Percentiles rank a stretch among this genome's conserved stretches.
Evolutionary conservation across 2,888 invertebrate species (phyloP).

Genomic region (Allophyes oxyacanthae): DNA sequence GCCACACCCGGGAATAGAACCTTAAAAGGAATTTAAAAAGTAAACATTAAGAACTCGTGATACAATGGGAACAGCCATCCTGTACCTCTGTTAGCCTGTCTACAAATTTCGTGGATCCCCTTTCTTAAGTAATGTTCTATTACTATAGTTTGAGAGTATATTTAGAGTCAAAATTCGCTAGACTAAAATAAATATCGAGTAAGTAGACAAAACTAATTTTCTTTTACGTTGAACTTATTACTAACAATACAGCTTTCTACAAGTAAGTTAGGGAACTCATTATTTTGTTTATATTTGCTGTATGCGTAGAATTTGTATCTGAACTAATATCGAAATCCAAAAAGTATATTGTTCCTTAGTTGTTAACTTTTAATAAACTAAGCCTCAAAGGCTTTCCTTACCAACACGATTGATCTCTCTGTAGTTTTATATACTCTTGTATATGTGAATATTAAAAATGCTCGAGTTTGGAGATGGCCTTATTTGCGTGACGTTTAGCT

Average conservation of each 20-base stretch:
- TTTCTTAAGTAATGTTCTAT: slow-evolving; percentile 77
- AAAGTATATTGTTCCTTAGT: neutral
- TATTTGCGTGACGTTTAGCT: too few relatives aligned
- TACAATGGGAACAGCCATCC: slow-evolving; percentile 61
- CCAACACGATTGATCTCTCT: neutral
- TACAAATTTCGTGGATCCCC: slow-evolving; percentile 77
- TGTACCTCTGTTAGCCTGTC: slow-evolving; percentile 70
- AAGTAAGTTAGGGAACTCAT: slow-evolving; percentile 33
- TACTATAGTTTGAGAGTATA: slow-evolving; percentile 59
- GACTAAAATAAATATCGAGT: slow-evolving; percentile 46
- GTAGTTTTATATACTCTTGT: too few relatives aligned
- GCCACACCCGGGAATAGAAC: too few relatives aligned
- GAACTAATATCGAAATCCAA: neutral
- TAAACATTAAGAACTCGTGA: slow-evolving; percentile 16
- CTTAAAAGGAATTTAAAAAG: too few relatives aligned
- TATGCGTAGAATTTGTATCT: slow-evolving; percentile 12
- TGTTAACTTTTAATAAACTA: neutral
- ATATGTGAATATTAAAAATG: too few relatives aligned
- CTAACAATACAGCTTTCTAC: slow-evolving; percentile 28
- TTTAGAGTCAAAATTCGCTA: slow-evolving; percentile 33
- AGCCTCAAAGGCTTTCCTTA: neutral
- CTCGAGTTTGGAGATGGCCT: too few relatives aligned
- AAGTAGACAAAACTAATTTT: slow-evolving; percentile 51
- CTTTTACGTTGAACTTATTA: slow-evolving; percentile 40
- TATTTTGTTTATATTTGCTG: slow-evolving; percentile 35